These are phyloP conservation scores for Thereva unica DNA, from an alignment of 2,888 invertebrate species.

Conservation along the genomic window DNA sequence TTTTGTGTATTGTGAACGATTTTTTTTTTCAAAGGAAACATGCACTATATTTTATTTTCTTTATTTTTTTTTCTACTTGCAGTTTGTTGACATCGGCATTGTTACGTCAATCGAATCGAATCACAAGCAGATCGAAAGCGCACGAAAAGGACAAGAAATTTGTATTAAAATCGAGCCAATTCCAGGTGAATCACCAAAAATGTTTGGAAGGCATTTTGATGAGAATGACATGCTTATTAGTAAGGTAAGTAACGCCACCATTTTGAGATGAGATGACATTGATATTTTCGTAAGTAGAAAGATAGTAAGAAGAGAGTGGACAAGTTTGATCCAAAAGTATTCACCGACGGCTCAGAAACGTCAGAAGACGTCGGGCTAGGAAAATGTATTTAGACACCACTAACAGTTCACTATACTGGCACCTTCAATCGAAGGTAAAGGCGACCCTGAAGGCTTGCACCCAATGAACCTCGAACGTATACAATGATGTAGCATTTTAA, in stretches of 20 bases:
- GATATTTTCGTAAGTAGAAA: too few species aligned
- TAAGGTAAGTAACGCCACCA: constrained; percentile 68
- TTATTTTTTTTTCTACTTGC: constrained; percentile 55
- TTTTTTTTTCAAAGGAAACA: neutral
- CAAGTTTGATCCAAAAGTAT: too few species aligned
- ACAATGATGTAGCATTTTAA: too few species aligned
- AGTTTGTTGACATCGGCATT: constrained; percentile 93
- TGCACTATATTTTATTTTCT: neutral
- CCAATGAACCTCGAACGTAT: too few species aligned
- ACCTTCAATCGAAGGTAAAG: too few species aligned
- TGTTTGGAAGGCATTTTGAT: constrained; percentile 98
- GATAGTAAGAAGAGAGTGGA: too few species aligned
- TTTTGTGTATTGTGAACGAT: neutral
- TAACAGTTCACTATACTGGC: too few species aligned
- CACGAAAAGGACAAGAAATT: constrained; percentile 93
- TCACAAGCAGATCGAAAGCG: constrained; percentile 93
- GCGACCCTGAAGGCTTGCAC: too few species aligned
- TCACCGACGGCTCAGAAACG: too few species aligned
- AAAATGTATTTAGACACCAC: too few species aligned
- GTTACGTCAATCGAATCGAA: constrained; percentile 95
- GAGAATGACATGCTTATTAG: constrained; percentile 93
- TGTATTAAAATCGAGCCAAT: constrained; percentile 97
- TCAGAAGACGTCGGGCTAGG: too few species aligned
- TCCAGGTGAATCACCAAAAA: constrained; percentile 97
- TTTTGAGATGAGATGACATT: neutral